Evolutionary conservation across 53 echinoderm and acorn worm species (phyloP), one percentile per base, ranked within the genome.

Genomic region (Echinarachnius parma): DNA sequence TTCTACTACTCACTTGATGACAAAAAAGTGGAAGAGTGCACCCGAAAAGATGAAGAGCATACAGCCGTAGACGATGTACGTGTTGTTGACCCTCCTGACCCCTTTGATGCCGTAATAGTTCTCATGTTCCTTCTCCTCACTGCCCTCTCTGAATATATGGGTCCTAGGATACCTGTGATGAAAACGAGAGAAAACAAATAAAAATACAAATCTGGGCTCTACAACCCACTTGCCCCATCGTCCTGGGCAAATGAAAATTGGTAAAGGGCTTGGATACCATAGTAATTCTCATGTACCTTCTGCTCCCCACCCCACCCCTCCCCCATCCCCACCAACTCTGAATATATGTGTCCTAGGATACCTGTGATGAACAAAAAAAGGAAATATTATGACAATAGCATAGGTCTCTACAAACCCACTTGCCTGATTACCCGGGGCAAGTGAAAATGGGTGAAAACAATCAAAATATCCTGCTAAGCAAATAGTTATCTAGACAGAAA

Each of bases 1-100:
- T n/a, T n/a, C n/a, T n/a, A n/a, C n/a, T 26, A 82, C 91, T 87
- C 68, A 92, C 92, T 66, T 80, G 78, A 87, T 87, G 52, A 92
- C 76, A 53, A 83, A 35, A 47, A 50, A 88, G 63, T 84, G 81
- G 28, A 88, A 35, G 46, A 86, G 14, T n/a, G 76, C 79, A 60
- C 88, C 93, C 9, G 56, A 28, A 29, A 62, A 56, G 23, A 89
- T 23, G 42, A 89, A 76, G 2, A 60, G 46, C 1, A 88, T 36
- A 42, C 85, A 85, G 42, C 89, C 93, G 24, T 61, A 82, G 22
- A 92, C 45, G 2, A 92, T 33, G 21, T 52, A 76, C 1, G 25
- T 31, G 48, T 86, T 92, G 15, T 53, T 64, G 4, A 85, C 76
- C 25, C 82, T 59, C 33, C 14, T 68, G n/a, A 92, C 21, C 4